These are phyloP conservation scores for Doryteuthis pealeii DNA, from an alignment of 1,140 invertebrate species.

Conservation along the genomic window DNA sequence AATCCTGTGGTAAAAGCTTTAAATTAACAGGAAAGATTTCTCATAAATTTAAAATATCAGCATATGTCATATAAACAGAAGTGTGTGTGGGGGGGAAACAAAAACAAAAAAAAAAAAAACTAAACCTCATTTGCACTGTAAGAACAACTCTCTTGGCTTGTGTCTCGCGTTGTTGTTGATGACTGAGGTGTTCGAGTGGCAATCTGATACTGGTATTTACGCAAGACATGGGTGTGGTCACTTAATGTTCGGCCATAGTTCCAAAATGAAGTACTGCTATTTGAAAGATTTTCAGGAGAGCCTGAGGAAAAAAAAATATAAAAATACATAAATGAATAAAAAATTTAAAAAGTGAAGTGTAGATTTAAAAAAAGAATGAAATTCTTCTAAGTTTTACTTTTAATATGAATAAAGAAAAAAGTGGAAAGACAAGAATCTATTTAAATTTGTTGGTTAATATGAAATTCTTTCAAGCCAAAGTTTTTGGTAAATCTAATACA, in stretches of 20 bases:
- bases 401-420: neutral
- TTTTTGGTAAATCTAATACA: too few relatives aligned
- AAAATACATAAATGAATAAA: too few relatives aligned
- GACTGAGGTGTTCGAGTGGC: slow-evolving; percentile 48
- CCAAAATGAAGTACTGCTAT: slow-evolving; percentile 46
- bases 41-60: too few relatives aligned
- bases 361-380: neutral
- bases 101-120: too few relatives aligned
- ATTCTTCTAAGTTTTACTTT: neutral
- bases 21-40: too few relatives aligned
- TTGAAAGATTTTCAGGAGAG: slow-evolving; percentile 30
- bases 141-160: slow-evolving; percentile 1
- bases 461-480: too few relatives aligned
- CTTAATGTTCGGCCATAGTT: slow-evolving; percentile 42
- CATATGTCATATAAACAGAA: too few relatives aligned
- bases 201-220: slow-evolving; percentile 56
- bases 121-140: slow-evolving; percentile 19
- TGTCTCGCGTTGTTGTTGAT: slow-evolving; percentile 23
- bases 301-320: slow-evolving; percentile 28
- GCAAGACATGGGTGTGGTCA: slow-evolving; percentile 50
- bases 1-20: too few relatives aligned
- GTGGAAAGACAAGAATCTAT: neutral
- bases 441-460: too few relatives aligned
- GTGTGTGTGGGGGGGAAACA: too few relatives aligned
- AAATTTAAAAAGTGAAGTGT: neutral